These are phyloP conservation scores for Chanos chanos DNA, from an alignment of 2,797 vertebrate genomes.

Conservation along the genomic window DNA sequence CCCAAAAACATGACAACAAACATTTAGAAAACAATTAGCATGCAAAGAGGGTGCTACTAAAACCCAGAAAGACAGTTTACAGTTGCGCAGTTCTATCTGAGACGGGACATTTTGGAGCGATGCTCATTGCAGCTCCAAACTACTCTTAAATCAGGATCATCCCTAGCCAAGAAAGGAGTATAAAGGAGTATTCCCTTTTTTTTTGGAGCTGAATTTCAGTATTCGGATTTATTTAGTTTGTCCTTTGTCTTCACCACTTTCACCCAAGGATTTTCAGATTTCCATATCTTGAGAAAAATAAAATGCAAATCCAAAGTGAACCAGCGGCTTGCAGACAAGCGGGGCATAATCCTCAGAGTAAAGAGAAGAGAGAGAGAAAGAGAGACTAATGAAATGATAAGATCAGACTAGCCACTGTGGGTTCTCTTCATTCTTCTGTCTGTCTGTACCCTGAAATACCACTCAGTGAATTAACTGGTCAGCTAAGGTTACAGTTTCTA, in stretches of 20 bases:
- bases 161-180: too few species aligned
- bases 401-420: neutral
- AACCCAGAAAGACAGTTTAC: too few species aligned
- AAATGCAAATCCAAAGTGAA: conserved; percentile 11
- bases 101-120: too few species aligned
- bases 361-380: neutral
- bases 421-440: conserved; percentile 10
- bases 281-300: conserved; percentile 8
- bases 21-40: too few species aligned
- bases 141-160: too few species aligned
- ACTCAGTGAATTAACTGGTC: conserved; percentile 26
- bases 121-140: too few species aligned
- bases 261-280: conserved; percentile 17
- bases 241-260: conserved; percentile 7
- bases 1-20: too few species aligned
- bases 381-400: conserved; percentile 19
- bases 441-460: conserved; percentile 2
- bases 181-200: conserved; percentile 19
- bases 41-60: too few species aligned
- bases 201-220: conserved; percentile 21
- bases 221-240: conserved; percentile 23
- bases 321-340: conserved; percentile 4
- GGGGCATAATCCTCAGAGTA: conserved; percentile 12
- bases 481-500: conserved; percentile 9
- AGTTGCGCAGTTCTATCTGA: too few species aligned